Evolutionary conservation across 2,888 invertebrate genomes (phyloP).

Genomic region (Drosophila limbata): DNA sequence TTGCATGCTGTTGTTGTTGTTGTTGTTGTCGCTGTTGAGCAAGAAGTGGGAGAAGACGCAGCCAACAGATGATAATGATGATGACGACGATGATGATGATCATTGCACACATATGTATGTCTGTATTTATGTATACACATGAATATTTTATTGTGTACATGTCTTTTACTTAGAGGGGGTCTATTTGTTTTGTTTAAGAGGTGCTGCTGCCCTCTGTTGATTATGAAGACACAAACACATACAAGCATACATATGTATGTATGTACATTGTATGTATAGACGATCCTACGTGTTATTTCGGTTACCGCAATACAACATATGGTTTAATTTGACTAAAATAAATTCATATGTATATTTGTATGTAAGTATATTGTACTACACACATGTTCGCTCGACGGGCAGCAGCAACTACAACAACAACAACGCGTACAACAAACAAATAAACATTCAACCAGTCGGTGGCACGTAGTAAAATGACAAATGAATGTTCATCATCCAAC

Average conservation of each 20-base stretch:
- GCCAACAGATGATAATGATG: constrained; percentile 49
- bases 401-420: constrained; percentile 48
- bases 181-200: constrained; percentile 77
- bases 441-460: constrained; percentile 78
- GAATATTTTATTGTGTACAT: constrained; percentile 68
- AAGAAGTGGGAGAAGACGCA: constrained; percentile 51
- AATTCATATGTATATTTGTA: constrained; percentile 53
- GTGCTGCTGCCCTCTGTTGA: constrained; percentile 64
- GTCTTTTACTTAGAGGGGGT: constrained; percentile 83
- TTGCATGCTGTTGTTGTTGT: constrained; percentile 39
- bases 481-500: constrained; percentile 75
- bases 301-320: constrained; percentile 71
- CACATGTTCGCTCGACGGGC: constrained; percentile 65
- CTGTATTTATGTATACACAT: constrained; percentile 16
- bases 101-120: constrained; percentile 37
- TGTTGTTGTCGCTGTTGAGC: constrained; percentile 51
- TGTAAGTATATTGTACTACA: constrained; percentile 51
- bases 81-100: constrained; percentile 45
- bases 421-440: constrained; percentile 62
- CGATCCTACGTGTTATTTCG: constrained; percentile 79
- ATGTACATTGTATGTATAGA: constrained; percentile 14
- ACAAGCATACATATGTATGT: not conserved
- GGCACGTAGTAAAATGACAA: constrained; percentile 80
- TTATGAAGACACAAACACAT: constrained; percentile 44
- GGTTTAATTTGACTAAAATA: constrained; percentile 72